These are phyloP conservation scores for Odocoileus virginianus DNA, from an alignment of 2,113 vertebrate genomes.

Conservation along the genomic window DNA sequence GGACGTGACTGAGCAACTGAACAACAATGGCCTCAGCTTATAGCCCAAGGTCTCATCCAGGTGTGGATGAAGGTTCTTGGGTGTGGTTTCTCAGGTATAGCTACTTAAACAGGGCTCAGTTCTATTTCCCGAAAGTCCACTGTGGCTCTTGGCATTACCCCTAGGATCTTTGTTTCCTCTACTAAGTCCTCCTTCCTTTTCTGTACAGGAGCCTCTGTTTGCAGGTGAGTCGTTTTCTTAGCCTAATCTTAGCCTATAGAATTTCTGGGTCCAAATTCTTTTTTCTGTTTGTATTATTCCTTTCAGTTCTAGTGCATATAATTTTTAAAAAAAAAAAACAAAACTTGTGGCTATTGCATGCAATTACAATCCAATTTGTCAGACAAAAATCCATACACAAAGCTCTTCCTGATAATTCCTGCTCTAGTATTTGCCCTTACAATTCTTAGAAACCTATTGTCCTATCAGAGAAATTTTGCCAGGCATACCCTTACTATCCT, in stretches of 20 bases:
- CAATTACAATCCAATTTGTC: not conserved
- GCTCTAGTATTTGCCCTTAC: not conserved
- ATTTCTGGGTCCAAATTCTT: not conserved
- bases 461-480: not conserved
- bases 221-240: not conserved
- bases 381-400: not conserved
- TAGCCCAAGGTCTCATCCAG: not conserved
- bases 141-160: not conserved
- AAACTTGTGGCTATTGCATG: not conserved
- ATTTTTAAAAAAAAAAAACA: not conserved
- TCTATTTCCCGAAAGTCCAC: not conserved
- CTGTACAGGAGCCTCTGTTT: not conserved
- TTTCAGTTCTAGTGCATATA: not conserved
- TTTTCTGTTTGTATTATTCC: not conserved
- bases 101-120: not conserved
- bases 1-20: not conserved
- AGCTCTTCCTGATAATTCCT: not conserved
- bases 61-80: not conserved
- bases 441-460: not conserved
- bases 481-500: not conserved
- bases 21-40: not conserved
- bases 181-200: not conserved
- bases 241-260: not conserved
- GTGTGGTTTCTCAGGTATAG: not conserved
- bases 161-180: not conserved